Conservation (phyloP, 2,797 vertebrate genomes). For the Dallia pectoralis region DNA sequence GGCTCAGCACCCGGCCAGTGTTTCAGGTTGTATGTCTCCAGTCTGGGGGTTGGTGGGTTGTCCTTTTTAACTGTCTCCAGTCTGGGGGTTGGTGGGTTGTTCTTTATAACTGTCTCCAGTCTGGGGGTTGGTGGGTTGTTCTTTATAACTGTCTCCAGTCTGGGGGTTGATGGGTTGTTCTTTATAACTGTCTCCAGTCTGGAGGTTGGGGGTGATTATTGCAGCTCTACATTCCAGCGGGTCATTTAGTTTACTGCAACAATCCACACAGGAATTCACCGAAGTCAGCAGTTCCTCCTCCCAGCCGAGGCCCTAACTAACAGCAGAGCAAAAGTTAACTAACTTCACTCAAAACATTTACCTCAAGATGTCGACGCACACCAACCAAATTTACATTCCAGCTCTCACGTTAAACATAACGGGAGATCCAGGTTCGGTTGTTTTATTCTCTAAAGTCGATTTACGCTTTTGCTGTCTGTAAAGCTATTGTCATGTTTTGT, state of each 20-base stretch:
- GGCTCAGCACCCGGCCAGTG: slow-evolving; percentile 51
- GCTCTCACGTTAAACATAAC: neutral
- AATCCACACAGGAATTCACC: slow-evolving; percentile 68
- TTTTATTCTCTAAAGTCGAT: neutral
- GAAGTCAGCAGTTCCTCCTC: slow-evolving; percentile 52
- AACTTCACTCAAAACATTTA: slow-evolving; percentile 34
- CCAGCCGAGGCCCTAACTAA: slow-evolving; percentile 13
- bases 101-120: neutral
- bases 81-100: no score
- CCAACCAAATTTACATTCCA: slow-evolving; percentile 3
- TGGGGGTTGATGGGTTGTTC: no score
- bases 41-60: slow-evolving; percentile 22
- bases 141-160: slow-evolving; percentile 2
- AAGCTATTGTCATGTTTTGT: slow-evolving; percentile 40
- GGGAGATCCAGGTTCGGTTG: neutral
- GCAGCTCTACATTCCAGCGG: slow-evolving; percentile 66
- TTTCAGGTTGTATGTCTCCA: slow-evolving; percentile 52
- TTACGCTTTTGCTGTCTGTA: slow-evolving; percentile 3
- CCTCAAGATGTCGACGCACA: slow-evolving; percentile 31
- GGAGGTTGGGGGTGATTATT: slow-evolving; percentile 59
- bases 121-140: no score
- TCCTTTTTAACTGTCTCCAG: no score
- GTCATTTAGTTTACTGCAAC: slow-evolving; percentile 63
- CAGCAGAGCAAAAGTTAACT: slow-evolving; percentile 30
- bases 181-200: slow-evolving; percentile 1